phyloP scores from a whole-genome alignment of 2,888 invertebrate species.

The Sinohyriopsis cumingii region DNA sequence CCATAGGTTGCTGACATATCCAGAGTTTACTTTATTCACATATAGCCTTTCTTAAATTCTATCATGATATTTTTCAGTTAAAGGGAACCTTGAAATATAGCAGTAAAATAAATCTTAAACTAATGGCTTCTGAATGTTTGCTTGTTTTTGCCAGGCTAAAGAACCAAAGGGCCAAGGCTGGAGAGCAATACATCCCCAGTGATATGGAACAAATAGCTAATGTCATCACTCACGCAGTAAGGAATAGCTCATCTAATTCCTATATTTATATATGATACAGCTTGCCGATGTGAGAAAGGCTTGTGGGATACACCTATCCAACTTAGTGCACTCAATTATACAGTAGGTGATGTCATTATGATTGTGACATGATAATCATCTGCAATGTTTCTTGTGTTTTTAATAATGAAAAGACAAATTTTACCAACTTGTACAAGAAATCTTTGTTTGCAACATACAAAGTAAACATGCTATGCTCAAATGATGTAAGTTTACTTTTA shows the following conservation, averaged over 20 bases:
- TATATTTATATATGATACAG: background rate
- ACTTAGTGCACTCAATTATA: background rate
- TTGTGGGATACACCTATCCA: background rate
- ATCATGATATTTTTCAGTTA: no score
- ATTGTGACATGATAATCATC: background rate
- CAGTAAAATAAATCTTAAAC: no score
- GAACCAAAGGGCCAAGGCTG: constrained; percentile 63
- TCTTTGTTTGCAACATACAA: no score
- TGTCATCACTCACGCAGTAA: constrained; percentile 88
- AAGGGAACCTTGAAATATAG: no score
- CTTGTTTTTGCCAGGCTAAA: constrained; percentile 53
- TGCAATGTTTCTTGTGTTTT: background rate
- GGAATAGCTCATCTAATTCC: constrained; percentile 36
- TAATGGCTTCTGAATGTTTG: no score
- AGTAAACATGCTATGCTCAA: no score
- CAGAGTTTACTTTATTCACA: no score
- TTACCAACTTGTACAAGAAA: no score
- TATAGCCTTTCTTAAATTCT: no score
- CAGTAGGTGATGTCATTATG: background rate
- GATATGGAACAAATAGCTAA: constrained; percentile 92
- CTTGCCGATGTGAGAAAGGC: background rate
- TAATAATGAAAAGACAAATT: no score
- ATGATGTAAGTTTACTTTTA: no score
- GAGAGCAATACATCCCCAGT: constrained; percentile 86
- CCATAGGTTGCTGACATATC: no score